phyloP scores from a whole-genome alignment of 2,888 invertebrate genomes.

The Notocelia uddmanniana region DNA sequence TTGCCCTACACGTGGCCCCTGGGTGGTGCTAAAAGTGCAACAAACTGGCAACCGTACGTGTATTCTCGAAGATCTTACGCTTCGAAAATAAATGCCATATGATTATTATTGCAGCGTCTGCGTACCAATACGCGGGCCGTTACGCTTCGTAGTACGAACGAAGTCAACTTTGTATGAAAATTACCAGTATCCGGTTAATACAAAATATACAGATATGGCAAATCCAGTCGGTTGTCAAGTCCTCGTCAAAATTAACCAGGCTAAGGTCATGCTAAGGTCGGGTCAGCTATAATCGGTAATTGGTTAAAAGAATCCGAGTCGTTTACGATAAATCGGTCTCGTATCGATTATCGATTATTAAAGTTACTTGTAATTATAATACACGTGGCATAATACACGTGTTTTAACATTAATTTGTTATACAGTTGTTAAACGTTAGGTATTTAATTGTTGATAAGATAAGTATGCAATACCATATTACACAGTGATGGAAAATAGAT shows the following conservation, averaged over 20 bases:
- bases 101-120: too few species aligned
- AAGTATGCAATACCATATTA: too few species aligned
- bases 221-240: background rate
- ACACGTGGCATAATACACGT: background rate
- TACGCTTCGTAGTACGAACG: too few species aligned
- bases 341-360: slow-evolving; percentile 7
- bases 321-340: slow-evolving; percentile 6
- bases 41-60: too few species aligned
- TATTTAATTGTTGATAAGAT: too few species aligned
- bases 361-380: background rate
- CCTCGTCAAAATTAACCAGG: slow-evolving; percentile 12
- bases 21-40: too few species aligned
- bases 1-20: too few species aligned
- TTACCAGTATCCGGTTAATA: background rate
- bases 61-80: too few species aligned
- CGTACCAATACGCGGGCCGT: too few species aligned
- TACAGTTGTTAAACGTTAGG: too few species aligned
- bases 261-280: slow-evolving; percentile 12
- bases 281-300: slow-evolving; percentile 1
- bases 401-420: slow-evolving; percentile 2
- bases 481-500: too few species aligned
- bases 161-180: background rate
- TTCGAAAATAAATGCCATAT: too few species aligned
- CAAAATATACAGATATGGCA: background rate
- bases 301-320: slow-evolving; percentile 19